A percentile compares a stretch with the other conserved stretches of the same genome.
These are phyloP conservation scores for Cryptophagus acutangulus DNA, from an alignment of 2,888 invertebrate genomes.

Conservation along the genomic window DNA sequence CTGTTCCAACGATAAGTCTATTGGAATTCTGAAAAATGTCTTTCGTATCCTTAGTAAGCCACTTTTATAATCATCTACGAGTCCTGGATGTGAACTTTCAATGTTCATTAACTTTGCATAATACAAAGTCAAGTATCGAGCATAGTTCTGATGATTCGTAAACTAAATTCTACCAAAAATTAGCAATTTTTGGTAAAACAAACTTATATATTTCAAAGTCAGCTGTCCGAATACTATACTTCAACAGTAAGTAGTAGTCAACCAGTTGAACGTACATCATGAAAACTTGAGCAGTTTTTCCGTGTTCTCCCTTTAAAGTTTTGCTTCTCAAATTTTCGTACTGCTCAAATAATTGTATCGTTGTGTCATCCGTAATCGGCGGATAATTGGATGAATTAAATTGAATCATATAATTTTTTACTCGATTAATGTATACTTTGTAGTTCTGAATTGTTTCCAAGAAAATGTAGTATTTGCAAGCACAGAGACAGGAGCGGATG, in stretches of 20 bases:
- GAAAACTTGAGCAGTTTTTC: slow-evolving; percentile 11
- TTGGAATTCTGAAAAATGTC: slow-evolving; percentile 15
- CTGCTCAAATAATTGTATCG: slow-evolving; percentile 12
- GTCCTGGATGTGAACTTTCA: slow-evolving; percentile 5
- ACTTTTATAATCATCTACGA: background rate
- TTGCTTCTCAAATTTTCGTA: slow-evolving; percentile 15
- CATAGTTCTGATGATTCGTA: slow-evolving; percentile 18
- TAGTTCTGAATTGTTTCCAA: slow-evolving; percentile 12
- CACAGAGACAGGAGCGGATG: slow-evolving; percentile 26
- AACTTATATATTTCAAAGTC: slow-evolving; percentile 28
- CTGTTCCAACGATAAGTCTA: slow-evolving; percentile 19
- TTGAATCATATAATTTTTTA: background rate
- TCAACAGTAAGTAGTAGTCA: slow-evolving; percentile 29
- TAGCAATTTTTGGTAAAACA: slow-evolving; percentile 24
- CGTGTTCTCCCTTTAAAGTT: slow-evolving; percentile 4
- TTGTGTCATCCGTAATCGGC: slow-evolving; percentile 12
- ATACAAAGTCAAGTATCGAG: slow-evolving; percentile 19
- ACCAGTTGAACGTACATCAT: slow-evolving; percentile 27
- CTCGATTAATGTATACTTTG: slow-evolving; percentile 6
- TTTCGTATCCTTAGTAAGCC: slow-evolving; percentile 23
- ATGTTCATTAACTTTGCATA: slow-evolving; percentile 17
- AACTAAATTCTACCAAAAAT: slow-evolving; percentile 8
- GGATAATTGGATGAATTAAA: slow-evolving; percentile 8
- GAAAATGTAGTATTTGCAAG: slow-evolving; percentile 24
- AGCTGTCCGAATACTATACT: slow-evolving; percentile 28